Base-by-base conservation (phyloP, 2,888 invertebrate genomes). In the Cheilosia variabilis region DNA sequence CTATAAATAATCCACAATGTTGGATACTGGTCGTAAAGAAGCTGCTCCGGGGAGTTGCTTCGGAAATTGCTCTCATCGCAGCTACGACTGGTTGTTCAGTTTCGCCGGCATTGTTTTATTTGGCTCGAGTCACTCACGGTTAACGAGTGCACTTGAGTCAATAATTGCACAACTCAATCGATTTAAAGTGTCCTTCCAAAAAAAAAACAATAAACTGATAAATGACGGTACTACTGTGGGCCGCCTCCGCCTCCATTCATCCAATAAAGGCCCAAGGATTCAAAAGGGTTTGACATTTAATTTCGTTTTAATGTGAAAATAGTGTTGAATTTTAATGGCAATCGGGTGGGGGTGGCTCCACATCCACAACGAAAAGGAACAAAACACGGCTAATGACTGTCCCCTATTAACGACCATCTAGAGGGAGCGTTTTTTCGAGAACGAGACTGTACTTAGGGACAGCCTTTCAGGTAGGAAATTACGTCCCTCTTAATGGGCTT, bases 221-320 rank as follows among this genome's bases (percentile, higher is more conserved):
- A 22, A 22, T 62, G 53, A 72, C 62, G 19, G 52, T 24, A 72
- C 63, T 73, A 19, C 50, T 27, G 22, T 4, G 31, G 6, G 17
- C 19, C n/a, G 4, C 53, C 22, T 41, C 45, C 24, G 5, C 10
- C 47, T 9, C 27, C 17, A 7, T 24, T 24, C 24, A 27, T 1
- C 1, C 1, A 41, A 57, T 60, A 34, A 66, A 62, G 47, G 60
- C 57, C 37, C 19, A 24, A 13, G 60, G 60, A 50, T 10, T 65
- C 65, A 52, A 55, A 80, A 84, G 52, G 80, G 79, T 84, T 80
- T 84, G 73, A 66, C 80, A 80, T 80, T 84, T 76, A 84, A 84
- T 80, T 84, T 66, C 60, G 65, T 80, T 84, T 84, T 80, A 80
- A 84, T 84, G 69, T 69, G 84, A 57, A 79, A 75, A 84, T 80